phyloP scores from a whole-genome alignment of 2,797 vertebrate species.

The Zalophus californianus region DNA sequence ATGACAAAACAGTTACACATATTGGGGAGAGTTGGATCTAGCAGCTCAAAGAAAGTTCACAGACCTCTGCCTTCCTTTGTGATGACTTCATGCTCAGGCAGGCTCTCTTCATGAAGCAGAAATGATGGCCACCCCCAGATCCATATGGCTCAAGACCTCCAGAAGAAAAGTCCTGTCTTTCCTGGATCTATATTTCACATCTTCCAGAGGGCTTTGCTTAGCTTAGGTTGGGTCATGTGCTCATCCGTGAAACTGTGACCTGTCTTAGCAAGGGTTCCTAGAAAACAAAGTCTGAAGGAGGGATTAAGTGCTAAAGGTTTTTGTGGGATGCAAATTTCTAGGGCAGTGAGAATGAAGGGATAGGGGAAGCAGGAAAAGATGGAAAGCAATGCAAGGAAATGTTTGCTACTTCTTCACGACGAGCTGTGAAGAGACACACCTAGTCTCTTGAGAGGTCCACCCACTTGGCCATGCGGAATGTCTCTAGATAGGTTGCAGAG shows the following conservation, averaged over 20 bases:
- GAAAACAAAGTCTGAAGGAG: slow-evolving; percentile 30
- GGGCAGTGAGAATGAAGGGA: background rate
- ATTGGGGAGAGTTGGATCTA: background rate
- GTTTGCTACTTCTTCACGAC: background rate
- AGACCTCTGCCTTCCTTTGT: background rate
- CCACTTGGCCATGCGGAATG: background rate
- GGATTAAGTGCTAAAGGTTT: background rate
- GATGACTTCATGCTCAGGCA: background rate
- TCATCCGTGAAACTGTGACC: background rate
- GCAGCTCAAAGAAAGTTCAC: background rate
- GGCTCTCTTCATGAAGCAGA: background rate
- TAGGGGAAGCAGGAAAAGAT: background rate
- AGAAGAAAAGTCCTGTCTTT: background rate
- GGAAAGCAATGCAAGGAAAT: background rate
- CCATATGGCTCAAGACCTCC: background rate
- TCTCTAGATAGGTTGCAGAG: background rate
- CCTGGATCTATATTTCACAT: slow-evolving; percentile 1
- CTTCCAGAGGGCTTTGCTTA: slow-evolving; percentile 43
- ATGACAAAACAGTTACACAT: background rate
- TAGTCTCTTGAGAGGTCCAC: background rate
- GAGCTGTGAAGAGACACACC: background rate
- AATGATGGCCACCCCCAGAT: background rate
- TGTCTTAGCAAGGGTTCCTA: slow-evolving; percentile 3
- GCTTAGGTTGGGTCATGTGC: background rate
- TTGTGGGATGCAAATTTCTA: background rate